Evolutionary conservation across 2,888 invertebrate species (phyloP).

Genomic region (Acanthosepion esculentum): DNA sequence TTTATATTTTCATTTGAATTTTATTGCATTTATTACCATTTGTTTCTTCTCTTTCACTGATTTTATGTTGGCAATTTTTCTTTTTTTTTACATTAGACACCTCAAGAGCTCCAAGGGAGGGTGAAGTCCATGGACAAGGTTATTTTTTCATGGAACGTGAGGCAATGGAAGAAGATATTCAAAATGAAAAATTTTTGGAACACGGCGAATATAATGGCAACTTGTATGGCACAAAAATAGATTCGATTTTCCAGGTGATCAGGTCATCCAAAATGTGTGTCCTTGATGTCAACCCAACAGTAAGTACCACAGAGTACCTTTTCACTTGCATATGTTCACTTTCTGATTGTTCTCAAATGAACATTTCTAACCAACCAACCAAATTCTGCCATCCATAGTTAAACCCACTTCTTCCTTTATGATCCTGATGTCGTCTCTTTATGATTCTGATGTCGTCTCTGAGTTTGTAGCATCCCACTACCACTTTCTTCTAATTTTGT

Average conservation of each 20-base stretch:
- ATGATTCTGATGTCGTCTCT: too few relatives aligned
- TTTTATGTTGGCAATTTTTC: background rate
- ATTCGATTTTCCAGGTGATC: slow-evolving; percentile 94
- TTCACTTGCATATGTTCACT: too few relatives aligned
- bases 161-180: slow-evolving; percentile 95
- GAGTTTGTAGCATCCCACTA: too few relatives aligned
- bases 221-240: slow-evolving; percentile 95
- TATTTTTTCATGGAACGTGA: slow-evolving; percentile 97
- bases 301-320: slow-evolving; percentile 57
- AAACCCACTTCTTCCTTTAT: too few relatives aligned
- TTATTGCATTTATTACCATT: too few relatives aligned
- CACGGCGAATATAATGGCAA: slow-evolving; percentile 98
- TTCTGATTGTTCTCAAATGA: too few relatives aligned
- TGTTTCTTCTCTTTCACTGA: too few relatives aligned
- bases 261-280: slow-evolving; percentile 97
- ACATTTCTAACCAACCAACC: too few relatives aligned
- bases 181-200: slow-evolving; percentile 94
- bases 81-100: slow-evolving; percentile 82
- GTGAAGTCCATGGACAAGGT: slow-evolving; percentile 96
- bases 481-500: too few relatives aligned
- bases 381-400: too few relatives aligned
- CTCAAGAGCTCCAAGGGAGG: slow-evolving; percentile 92
- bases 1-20: too few relatives aligned
- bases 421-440: too few relatives aligned
- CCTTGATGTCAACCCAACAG: slow-evolving; percentile 91